Percentiles rank a stretch among this genome's conserved stretches.
Evolutionary conservation across 2,797 vertebrate genomes (phyloP).

Genomic region (Lithobates pipiens): DNA sequence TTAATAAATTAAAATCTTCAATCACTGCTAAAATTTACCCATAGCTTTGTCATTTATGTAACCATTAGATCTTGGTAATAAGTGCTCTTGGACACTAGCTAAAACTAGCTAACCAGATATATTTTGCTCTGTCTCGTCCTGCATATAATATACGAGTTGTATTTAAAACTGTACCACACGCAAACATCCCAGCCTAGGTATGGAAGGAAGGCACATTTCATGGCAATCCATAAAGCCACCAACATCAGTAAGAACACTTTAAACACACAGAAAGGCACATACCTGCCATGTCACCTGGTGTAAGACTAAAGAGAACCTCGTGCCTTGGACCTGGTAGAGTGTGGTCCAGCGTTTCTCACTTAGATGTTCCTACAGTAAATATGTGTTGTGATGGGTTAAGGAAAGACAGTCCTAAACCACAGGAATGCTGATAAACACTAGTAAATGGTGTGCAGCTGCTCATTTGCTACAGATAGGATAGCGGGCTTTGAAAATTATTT

Average conservation of each 20-base stretch:
- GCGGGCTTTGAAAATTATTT: neutral
- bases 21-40: neutral
- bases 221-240: constrained; percentile 32
- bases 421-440: neutral
- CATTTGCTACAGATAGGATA: neutral
- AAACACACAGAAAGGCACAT: constrained; percentile 45
- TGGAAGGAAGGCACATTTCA: constrained; percentile 56
- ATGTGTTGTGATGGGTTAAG: neutral
- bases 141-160: constrained; percentile 8
- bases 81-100: neutral
- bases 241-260: constrained; percentile 50
- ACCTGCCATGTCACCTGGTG: constrained; percentile 41
- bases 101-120: neutral
- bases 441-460: neutral
- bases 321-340: constrained; percentile 11
- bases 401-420: neutral
- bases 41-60: neutral
- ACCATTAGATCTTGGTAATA: neutral
- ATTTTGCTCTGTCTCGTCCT: neutral
- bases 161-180: neutral
- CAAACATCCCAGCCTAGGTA: constrained; percentile 44
- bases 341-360: constrained; percentile 12
- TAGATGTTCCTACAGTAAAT: neutral
- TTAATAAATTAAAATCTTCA: too few relatives aligned
- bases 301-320: constrained; percentile 24